These are phyloP conservation scores for Scomber scombrus DNA, from an alignment of 2,113 vertebrate species.

Conservation along the genomic window DNA sequence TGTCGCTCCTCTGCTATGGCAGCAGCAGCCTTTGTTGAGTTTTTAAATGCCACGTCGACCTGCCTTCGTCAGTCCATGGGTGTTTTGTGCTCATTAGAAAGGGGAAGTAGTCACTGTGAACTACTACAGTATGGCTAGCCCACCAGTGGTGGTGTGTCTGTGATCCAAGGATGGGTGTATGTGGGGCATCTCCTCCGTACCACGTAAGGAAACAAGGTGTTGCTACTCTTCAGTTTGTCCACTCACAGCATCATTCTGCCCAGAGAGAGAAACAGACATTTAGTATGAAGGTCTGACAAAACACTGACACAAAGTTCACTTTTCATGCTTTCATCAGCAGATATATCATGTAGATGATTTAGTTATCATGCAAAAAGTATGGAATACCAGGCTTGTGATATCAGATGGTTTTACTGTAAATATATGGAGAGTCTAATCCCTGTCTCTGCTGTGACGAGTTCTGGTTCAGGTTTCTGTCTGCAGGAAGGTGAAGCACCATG, in stretches of 20 bases:
- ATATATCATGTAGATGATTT: too few relatives aligned
- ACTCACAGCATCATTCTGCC: conserved; percentile 66
- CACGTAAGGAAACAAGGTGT: conserved; percentile 58
- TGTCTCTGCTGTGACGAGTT: too few relatives aligned
- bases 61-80: conserved; percentile 42
- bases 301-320: too few relatives aligned
- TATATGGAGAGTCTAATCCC: too few relatives aligned
- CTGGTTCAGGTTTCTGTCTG: too few relatives aligned
- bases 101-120: conserved; percentile 60
- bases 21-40: conserved; percentile 36
- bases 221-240: conserved; percentile 73
- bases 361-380: too few relatives aligned
- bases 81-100: conserved; percentile 75
- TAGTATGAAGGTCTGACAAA: too few relatives aligned
- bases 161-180: conserved; percentile 58
- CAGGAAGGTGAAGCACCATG: too few relatives aligned
- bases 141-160: conserved; percentile 55
- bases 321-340: too few relatives aligned
- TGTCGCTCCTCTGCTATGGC: conserved; percentile 37
- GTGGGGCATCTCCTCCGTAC: conserved; percentile 50
- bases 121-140: conserved; percentile 65
- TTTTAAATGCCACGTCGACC: conserved; percentile 37
- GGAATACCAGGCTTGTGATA: too few relatives aligned
- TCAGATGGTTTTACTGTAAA: too few relatives aligned
- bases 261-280: conserved; percentile 1